Conservation (phyloP, 2,797 vertebrate genomes). For the Lophotriccus pileatus region DNA sequence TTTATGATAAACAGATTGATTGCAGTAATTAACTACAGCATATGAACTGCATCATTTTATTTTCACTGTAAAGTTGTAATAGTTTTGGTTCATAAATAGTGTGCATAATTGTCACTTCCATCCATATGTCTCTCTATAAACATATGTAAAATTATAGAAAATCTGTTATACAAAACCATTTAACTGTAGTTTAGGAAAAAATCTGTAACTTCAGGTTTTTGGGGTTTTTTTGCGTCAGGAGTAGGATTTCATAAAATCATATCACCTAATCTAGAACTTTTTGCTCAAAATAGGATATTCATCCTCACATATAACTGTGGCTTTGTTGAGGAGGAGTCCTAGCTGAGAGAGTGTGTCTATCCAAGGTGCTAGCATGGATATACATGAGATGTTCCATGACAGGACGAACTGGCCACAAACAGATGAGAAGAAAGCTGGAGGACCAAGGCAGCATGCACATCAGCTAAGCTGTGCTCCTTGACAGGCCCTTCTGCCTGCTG, state of each 20-base stretch:
- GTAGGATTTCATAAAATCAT: background rate
- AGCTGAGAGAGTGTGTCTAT: background rate
- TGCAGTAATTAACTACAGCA: background rate
- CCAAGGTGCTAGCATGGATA: background rate
- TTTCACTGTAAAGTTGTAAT: background rate
- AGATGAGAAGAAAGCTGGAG: background rate
- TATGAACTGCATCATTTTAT: background rate
- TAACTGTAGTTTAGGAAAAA: background rate
- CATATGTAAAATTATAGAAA: background rate
- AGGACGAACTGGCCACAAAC: background rate
- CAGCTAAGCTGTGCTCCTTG: background rate
- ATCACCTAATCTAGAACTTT: background rate
- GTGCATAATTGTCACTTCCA: background rate
- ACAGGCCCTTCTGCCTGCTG: background rate
- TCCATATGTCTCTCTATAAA: background rate
- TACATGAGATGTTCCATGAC: background rate
- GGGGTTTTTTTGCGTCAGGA: background rate
- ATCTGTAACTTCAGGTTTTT: background rate
- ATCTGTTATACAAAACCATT: background rate
- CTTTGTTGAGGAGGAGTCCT: background rate
- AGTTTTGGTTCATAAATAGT: background rate
- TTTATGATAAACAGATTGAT: background rate
- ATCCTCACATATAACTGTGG: background rate
- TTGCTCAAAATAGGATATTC: background rate
- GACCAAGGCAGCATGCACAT: rapidly evolving